A percentile compares a stretch with the other conserved stretches of the same genome.
These are phyloP conservation scores for Rotaria macrura DNA, from an alignment of 2,888 invertebrate species.

Conservation along the genomic window DNA sequence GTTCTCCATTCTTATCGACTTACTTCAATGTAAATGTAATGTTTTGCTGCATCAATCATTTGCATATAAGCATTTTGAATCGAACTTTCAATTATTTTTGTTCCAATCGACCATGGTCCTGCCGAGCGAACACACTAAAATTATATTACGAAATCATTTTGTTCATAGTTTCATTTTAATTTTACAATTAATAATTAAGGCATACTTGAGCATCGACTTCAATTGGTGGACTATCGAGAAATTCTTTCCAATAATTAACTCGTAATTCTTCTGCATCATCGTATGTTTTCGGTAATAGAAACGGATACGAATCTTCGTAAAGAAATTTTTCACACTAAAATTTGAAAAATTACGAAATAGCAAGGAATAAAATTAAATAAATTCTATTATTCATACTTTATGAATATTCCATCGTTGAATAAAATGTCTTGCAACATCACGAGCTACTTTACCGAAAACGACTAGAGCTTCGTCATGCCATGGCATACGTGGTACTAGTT, in stretches of 20 bases:
- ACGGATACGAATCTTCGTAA: constrained; percentile 30
- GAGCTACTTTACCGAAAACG: constrained; percentile 69
- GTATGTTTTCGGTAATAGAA: constrained; percentile 32
- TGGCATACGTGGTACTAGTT: constrained; percentile 80
- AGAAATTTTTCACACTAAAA: constrained; percentile 28
- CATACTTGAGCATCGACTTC: constrained; percentile 17
- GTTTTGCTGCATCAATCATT: constrained; percentile 75
- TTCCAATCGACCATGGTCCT: constrained; percentile 81
- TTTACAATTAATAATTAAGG: too few species aligned
- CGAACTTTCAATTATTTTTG: constrained; percentile 73
- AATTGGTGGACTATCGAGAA: background rate
- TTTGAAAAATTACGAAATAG: too few species aligned
- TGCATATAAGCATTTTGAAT: constrained; percentile 88
- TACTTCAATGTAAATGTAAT: constrained; percentile 81
- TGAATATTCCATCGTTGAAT: constrained; percentile 77
- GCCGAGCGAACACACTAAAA: constrained; percentile 61
- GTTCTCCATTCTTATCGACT: background rate
- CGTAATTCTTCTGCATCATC: background rate
- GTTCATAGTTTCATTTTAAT: too few species aligned
- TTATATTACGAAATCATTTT: too few species aligned
- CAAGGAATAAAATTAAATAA: too few species aligned
- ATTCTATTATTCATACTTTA: background rate
- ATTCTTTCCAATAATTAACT: background rate
- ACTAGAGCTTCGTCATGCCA: constrained; percentile 88
- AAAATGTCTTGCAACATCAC: constrained; percentile 82